Evolutionary conservation across 2,113 vertebrate species (phyloP), one percentile per base, ranked within the genome.

Genomic region (Sterrhoptilus dennistouni): DNA sequence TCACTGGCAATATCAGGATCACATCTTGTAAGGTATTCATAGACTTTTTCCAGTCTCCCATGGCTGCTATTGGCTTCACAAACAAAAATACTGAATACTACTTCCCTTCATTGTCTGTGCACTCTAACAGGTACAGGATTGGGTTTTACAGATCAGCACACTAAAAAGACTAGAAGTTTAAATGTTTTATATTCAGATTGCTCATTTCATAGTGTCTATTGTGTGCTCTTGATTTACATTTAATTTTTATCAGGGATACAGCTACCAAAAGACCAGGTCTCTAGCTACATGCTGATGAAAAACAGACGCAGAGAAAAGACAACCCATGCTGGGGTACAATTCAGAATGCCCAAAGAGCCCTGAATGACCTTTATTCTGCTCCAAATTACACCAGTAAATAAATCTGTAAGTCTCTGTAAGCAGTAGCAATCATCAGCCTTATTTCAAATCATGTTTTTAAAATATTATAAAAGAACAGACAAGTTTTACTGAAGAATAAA

Each of bases 181-280:
- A 78, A 61, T 80, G 35, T 17, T 68, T 85, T 85, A 31, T 76
- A 94, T 59, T 91, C 80, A 42, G 77, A 94, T 87, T 71, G 24
- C 17, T 60, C 22, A 57, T 90, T 89, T 93, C n/a, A 68, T 35
- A 61, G 42, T 53, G 38, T 83, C 38, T 69, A 8, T 23, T 77
- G 28, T 44, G 74, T 91, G 53, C 16, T 47, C 66, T 72, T 35
- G 65, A 74, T 89, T 95, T 89, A 71, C 12, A 65, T 90, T 91
- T 93, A 17, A 50, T 95, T 91, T 87, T 89, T 78, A 89, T 76
- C 35, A 72, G 64, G 42, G 65, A 83, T 40, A 49, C 2, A 70
- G 36, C 52, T 93, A 71, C 64, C 78, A 93, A 40, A 96, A 83
- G 49, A 47, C 47, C 87, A 90, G 57, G 54, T 66, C n/a, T 95